A percentile compares a stretch with the other conserved stretches of the same genome.
phyloP scores from a whole-genome alignment of 1,140 invertebrate genomes.

The Tetraneura akinire region DNA sequence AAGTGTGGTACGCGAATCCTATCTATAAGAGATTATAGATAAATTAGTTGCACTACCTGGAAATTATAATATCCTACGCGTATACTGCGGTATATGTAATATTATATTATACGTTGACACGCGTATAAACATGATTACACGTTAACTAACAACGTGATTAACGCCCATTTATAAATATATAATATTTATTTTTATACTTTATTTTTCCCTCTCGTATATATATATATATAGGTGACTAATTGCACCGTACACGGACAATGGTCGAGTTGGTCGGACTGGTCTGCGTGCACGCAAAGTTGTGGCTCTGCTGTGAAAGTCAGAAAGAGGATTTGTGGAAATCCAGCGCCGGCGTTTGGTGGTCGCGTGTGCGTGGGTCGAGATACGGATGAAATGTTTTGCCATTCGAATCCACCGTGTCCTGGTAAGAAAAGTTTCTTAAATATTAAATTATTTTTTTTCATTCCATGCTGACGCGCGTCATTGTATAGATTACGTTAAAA shows the following conservation, averaged over 20 bases:
- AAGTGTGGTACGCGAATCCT: not conserved
- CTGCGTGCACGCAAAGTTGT: constrained; percentile 76
- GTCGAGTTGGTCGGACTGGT: constrained; percentile 87
- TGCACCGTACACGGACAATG: constrained; percentile 84
- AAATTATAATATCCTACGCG: constrained; percentile 23
- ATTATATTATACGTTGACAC: not conserved
- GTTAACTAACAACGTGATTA: constrained; percentile 14
- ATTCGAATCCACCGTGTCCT: constrained; percentile 78
- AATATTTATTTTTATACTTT: not conserved
- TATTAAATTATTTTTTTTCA: not conserved
- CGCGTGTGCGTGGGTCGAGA: constrained; percentile 81
- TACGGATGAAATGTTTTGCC: constrained; percentile 74
- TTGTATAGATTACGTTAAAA: too few relatives aligned
- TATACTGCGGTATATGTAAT: not conserved
- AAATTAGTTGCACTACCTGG: constrained; percentile 16
- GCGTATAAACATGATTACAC: not conserved
- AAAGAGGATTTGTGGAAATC: constrained; percentile 77
- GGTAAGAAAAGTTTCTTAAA: constrained; percentile 59
- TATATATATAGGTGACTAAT: constrained; percentile 69
- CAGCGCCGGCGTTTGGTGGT: constrained; percentile 78
- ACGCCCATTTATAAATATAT: not conserved
- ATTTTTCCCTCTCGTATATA: not conserved
- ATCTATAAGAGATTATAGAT: not conserved
- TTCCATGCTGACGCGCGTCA: not conserved
- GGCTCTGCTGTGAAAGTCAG: constrained; percentile 80